Conservation (phyloP, 1,140 invertebrate genomes). For the Colletes latitarsis region DNA sequence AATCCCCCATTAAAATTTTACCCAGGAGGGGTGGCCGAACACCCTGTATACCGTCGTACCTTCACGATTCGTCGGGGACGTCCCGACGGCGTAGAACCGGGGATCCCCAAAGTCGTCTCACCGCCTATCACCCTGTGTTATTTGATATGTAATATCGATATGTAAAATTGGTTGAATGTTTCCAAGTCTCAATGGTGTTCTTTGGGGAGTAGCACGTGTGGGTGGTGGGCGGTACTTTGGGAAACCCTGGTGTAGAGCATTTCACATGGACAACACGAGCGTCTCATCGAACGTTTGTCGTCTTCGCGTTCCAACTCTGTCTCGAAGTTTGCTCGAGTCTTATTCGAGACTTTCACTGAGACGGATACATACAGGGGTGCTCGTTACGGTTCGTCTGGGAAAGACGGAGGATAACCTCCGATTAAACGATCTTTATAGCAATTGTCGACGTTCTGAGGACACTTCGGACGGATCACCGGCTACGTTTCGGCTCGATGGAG, state of each 20-base stretch:
- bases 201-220: too few species aligned
- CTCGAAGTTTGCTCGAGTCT: too few species aligned
- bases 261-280: neutral
- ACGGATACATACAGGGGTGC: slow-evolving; percentile 6
- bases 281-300: slow-evolving; percentile 21
- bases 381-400: slow-evolving; percentile 19
- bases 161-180: too few species aligned
- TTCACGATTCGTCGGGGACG: neutral
- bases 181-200: too few species aligned
- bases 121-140: too few species aligned
- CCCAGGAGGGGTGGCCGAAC: too few species aligned
- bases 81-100: too few species aligned
- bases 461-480: neutral
- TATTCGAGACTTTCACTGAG: slow-evolving; percentile 15
- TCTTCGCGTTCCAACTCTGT: neutral
- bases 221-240: too few species aligned
- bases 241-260: too few species aligned
- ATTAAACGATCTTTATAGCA: neutral
- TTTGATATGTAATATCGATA: too few species aligned
- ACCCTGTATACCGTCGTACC: neutral
- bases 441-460: slow-evolving; percentile 2
- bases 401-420: neutral
- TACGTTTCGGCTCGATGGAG: slow-evolving; percentile 4
- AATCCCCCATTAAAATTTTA: too few species aligned
- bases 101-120: too few species aligned